These are phyloP conservation scores for Botia almorhae DNA, from an alignment of 2,797 vertebrate genomes.

Conservation along the genomic window DNA sequence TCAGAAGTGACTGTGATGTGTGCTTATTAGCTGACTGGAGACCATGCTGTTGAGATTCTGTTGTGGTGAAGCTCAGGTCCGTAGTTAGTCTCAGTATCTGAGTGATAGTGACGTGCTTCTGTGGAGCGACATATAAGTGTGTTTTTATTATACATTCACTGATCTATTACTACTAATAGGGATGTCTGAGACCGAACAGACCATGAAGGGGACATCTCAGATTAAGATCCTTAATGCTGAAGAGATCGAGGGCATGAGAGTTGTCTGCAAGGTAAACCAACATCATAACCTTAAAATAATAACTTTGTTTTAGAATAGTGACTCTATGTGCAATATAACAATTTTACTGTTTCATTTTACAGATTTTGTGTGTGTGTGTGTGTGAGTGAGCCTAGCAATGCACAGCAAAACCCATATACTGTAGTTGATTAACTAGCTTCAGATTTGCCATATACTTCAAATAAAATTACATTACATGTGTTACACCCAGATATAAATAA, in stretches of 20 bases:
- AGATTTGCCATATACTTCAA: background rate
- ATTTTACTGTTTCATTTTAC: no score
- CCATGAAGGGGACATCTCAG: conserved; percentile 97
- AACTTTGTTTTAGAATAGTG: no score
- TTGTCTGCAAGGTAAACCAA: conserved; percentile 89
- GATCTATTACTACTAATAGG: conserved; percentile 72
- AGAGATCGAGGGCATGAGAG: conserved; percentile 94
- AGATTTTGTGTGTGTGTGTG: no score
- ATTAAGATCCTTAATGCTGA: conserved; percentile 93
- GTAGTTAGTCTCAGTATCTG: conserved; percentile 22
- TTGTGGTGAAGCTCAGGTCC: conserved; percentile 22
- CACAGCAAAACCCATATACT: background rate
- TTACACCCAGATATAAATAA: background rate
- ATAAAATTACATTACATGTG: background rate
- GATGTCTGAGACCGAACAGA: conserved; percentile 97
- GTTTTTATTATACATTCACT: conserved; percentile 11
- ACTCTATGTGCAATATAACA: no score
- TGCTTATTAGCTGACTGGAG: conserved; percentile 37
- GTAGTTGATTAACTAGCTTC: background rate
- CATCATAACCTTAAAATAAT: background rate
- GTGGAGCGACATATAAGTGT: conserved; percentile 23
- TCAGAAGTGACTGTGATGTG: conserved; percentile 34
- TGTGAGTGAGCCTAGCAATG: no score
- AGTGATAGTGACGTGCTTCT: conserved; percentile 23
- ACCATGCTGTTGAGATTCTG: conserved; percentile 32